These are phyloP conservation scores for Chaunax sp. DNA, from an alignment of 2,797 vertebrate genomes.

Conservation along the genomic window DNA sequence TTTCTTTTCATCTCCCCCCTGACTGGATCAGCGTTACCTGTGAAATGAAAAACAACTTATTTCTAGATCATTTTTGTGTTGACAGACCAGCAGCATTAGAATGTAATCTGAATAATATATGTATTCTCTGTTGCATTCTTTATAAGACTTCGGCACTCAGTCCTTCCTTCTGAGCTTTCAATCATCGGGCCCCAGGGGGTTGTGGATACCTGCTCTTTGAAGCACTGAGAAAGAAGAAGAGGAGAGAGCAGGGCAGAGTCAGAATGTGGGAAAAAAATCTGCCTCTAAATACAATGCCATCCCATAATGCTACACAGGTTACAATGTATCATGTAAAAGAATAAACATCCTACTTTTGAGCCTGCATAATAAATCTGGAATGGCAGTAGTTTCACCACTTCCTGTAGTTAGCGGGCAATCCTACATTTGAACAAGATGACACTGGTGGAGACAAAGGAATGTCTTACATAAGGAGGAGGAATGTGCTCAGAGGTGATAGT, in stretches of 20 bases:
- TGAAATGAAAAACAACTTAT: slow-evolving; percentile 69
- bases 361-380: not conserved
- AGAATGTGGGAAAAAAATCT: slow-evolving; percentile 72
- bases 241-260: slow-evolving; percentile 52
- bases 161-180: slow-evolving; percentile 83
- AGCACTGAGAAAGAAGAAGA: slow-evolving; percentile 62
- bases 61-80: slow-evolving; percentile 58
- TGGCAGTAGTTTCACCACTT: not conserved
- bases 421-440: slow-evolving; percentile 6
- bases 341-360: slow-evolving; percentile 4
- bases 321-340: slow-evolving; percentile 29
- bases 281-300: slow-evolving; percentile 63
- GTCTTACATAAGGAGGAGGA: slow-evolving; percentile 40
- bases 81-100: slow-evolving; percentile 73
- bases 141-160: slow-evolving; percentile 80
- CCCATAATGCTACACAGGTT: slow-evolving; percentile 59
- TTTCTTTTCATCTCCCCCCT: not conserved
- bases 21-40: slow-evolving; percentile 43
- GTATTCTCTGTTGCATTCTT: slow-evolving; percentile 84
- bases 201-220: slow-evolving; percentile 85
- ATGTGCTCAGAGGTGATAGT: slow-evolving; percentile 53
- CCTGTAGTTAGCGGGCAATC: not conserved
- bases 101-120: slow-evolving; percentile 84
- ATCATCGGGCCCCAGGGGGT: slow-evolving; percentile 77
- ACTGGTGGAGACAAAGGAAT: slow-evolving; percentile 32